Conservation (phyloP, 2,797 vertebrate genomes). For the Syngnathus rostellatus region DNA sequence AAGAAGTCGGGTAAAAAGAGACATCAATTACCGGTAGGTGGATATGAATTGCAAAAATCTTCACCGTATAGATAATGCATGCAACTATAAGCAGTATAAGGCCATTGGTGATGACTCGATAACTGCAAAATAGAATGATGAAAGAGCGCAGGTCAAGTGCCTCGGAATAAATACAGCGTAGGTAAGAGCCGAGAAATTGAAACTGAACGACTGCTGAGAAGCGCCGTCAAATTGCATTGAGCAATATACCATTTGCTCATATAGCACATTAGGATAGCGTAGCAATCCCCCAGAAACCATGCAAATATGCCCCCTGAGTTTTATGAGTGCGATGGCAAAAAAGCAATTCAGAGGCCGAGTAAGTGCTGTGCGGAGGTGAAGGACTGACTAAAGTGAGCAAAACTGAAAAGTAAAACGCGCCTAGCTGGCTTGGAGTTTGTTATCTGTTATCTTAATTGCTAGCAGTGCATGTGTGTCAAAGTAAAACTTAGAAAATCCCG, state of each 20-base stretch:
- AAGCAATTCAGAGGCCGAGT: not conserved
- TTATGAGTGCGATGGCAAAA: not conserved
- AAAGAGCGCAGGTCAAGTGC: not conserved
- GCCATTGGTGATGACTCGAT: not conserved
- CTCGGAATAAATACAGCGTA: not conserved
- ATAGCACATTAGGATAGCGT: not conserved
- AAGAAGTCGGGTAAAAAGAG: not conserved
- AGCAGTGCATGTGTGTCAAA: not conserved
- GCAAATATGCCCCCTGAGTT: not conserved
- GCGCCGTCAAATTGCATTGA: not conserved
- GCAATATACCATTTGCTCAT: not conserved
- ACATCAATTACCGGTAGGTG: not conserved
- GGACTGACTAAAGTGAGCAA: not conserved
- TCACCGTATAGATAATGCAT: not conserved
- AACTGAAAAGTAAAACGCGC: not conserved
- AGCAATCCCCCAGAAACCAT: not conserved
- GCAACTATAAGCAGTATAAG: not conserved
- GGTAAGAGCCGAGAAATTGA: not conserved
- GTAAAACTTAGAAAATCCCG: not conserved
- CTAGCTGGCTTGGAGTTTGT: not conserved
- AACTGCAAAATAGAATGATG: not conserved
- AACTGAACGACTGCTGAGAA: not conserved
- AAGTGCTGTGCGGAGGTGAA: not conserved
- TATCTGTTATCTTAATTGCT: slow-evolving; percentile 1
- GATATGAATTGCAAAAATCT: slow-evolving; percentile 2